Evolutionary conservation across 2,797 vertebrate species (phyloP).

Genomic region (Eulemur mongoz): DNA sequence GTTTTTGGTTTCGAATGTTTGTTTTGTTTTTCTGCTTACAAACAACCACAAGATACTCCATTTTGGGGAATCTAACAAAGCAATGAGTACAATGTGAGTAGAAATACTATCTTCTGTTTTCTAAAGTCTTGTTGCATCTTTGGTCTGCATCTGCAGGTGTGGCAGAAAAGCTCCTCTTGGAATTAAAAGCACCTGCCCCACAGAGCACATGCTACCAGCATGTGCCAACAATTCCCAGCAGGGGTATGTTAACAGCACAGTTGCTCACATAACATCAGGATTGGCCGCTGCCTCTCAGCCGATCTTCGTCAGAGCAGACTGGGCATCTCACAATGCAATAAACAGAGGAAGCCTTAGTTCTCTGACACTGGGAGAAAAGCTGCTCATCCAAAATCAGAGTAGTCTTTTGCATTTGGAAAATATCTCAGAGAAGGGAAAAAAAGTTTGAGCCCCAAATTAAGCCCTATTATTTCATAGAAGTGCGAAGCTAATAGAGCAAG

Average conservation of each 20-base stretch:
- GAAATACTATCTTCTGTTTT: background rate
- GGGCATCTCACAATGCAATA: background rate
- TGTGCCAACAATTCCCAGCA: background rate
- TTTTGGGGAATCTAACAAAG: background rate
- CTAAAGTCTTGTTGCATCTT: background rate
- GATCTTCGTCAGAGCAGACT: background rate
- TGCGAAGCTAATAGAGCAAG: background rate
- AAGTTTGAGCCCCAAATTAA: background rate
- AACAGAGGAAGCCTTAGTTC: background rate
- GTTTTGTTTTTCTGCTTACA: background rate
- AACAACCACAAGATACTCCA: background rate
- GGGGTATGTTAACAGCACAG: background rate
- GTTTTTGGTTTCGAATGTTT: background rate
- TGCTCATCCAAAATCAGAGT: background rate
- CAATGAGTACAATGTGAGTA: background rate
- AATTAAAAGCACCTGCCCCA: background rate
- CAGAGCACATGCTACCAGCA: background rate
- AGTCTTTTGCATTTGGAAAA: background rate
- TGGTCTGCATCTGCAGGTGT: background rate
- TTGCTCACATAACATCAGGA: background rate
- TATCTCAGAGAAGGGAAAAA: background rate
- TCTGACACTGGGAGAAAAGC: background rate
- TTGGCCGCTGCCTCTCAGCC: background rate
- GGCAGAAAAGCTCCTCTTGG: background rate
- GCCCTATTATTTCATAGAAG: background rate